phyloP scores from a whole-genome alignment of 2,113 vertebrate species.

The Mobula hypostoma region DNA sequence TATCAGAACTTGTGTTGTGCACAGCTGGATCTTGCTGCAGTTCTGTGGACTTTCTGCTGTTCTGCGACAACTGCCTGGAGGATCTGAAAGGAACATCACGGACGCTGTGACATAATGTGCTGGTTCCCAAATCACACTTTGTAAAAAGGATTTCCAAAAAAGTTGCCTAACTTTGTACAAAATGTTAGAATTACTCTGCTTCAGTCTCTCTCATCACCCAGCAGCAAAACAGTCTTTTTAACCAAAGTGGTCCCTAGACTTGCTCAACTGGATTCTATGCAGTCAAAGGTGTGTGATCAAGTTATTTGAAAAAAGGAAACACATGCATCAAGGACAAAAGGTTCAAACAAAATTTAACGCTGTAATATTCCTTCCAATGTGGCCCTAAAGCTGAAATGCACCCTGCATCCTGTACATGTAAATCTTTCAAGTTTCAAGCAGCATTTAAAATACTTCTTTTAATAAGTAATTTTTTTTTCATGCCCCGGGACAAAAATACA shows the following conservation, averaged over 20 bases:
- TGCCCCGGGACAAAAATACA: slow-evolving; percentile 28
- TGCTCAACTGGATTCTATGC: slow-evolving; percentile 2
- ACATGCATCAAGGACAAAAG: slow-evolving; percentile 25
- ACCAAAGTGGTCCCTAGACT: neutral
- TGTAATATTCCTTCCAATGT: slow-evolving; percentile 30
- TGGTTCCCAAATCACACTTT: neutral
- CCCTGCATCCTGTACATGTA: slow-evolving; percentile 11
- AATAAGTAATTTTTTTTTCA: neutral
- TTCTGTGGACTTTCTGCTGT: too few species aligned
- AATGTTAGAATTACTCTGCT: too few species aligned
- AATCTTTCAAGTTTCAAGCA: slow-evolving; percentile 33
- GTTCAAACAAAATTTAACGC: slow-evolving; percentile 21
- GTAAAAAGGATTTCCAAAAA: neutral
- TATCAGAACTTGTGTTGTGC: too few species aligned
- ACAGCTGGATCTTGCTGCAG: too few species aligned
- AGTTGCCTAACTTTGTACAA: neutral
- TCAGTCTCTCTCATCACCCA: neutral
- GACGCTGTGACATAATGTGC: neutral
- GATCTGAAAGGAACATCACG: too few species aligned
- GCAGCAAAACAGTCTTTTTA: neutral
- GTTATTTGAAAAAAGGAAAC: neutral
- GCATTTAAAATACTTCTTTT: slow-evolving; percentile 14
- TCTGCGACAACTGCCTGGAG: too few species aligned
- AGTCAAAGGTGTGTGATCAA: neutral
- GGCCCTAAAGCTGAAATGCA: slow-evolving; percentile 15